These are phyloP conservation scores for Pontoporia blainvillei DNA, from an alignment of 2,113 vertebrate species.

Conservation along the genomic window DNA sequence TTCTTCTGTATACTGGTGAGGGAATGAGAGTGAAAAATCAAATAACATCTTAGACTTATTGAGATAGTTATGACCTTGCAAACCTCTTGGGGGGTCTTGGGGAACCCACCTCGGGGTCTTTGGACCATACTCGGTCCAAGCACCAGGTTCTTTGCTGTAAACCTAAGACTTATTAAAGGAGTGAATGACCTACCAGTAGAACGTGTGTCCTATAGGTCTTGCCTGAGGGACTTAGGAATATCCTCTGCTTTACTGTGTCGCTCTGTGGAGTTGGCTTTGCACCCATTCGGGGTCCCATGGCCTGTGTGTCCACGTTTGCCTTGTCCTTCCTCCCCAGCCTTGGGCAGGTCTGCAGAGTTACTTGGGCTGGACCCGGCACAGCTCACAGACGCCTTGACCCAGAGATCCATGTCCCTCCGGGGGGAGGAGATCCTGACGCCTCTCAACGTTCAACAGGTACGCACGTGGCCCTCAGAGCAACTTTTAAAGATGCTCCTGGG, in stretches of 20 bases:
- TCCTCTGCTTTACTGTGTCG: accelerated
- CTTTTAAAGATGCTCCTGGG: not conserved
- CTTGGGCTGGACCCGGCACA: constrained; percentile 92
- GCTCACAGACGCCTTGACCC: constrained; percentile 93
- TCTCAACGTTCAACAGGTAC: constrained; percentile 94
- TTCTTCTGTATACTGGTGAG: not conserved
- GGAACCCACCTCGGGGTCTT: accelerated
- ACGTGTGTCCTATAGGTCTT: accelerated
- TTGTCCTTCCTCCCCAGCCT: constrained; percentile 79
- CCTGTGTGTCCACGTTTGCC: accelerated
- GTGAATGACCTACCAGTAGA: accelerated
- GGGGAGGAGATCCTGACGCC: constrained; percentile 98
- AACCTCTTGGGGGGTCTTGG: not conserved
- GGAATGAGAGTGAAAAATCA: not conserved
- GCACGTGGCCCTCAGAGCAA: accelerated
- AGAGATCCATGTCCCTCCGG: constrained; percentile 97
- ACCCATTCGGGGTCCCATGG: not conserved
- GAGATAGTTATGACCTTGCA: not conserved
- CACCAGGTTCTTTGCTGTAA: not conserved
- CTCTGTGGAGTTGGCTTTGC: not conserved
- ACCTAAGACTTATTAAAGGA: not conserved
- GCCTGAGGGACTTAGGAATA: too few species aligned
- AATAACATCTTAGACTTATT: not conserved
- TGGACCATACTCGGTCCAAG: not conserved
- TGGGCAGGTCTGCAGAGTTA: constrained; percentile 90